A percentile compares a stretch with the other conserved stretches of the same genome.
These are phyloP conservation scores for Hippopotamus amphibius DNA, from an alignment of 2,113 vertebrate species.

Conservation along the genomic window DNA sequence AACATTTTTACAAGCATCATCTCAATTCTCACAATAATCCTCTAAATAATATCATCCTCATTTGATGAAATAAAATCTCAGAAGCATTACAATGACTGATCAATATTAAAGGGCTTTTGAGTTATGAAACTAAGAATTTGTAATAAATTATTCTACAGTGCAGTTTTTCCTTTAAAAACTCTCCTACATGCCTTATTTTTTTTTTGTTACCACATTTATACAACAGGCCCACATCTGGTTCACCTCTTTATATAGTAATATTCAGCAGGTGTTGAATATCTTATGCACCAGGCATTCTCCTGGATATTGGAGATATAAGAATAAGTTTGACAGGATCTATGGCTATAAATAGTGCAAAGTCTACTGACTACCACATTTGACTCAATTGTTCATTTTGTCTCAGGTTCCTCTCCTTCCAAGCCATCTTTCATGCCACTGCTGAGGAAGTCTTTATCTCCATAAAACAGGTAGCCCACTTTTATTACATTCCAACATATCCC, in stretches of 20 bases:
- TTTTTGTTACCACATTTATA: background rate
- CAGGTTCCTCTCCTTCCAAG: background rate
- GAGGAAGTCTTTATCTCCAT: background rate
- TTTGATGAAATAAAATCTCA: background rate
- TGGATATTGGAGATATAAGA: background rate
- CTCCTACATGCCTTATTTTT: background rate
- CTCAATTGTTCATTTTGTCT: background rate
- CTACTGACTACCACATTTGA: background rate
- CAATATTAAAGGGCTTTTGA: background rate
- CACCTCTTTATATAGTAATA: background rate
- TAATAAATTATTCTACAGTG: background rate
- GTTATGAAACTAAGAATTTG: background rate
- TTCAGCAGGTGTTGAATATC: background rate
- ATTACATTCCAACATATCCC: background rate
- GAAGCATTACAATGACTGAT: background rate
- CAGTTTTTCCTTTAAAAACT: background rate
- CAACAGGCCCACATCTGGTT: background rate
- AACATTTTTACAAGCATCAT: background rate
- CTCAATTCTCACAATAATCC: background rate
- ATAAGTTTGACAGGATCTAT: background rate
- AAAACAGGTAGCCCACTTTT: background rate
- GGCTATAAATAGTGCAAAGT: background rate
- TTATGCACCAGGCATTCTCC: background rate
- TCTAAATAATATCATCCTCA: background rate
- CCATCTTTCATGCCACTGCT: background rate